A percentile compares a stretch with the other conserved stretches of the same genome.
Evolutionary conservation across 2,888 invertebrate species (phyloP).

Genomic region (Lycaena phlaeas): DNA sequence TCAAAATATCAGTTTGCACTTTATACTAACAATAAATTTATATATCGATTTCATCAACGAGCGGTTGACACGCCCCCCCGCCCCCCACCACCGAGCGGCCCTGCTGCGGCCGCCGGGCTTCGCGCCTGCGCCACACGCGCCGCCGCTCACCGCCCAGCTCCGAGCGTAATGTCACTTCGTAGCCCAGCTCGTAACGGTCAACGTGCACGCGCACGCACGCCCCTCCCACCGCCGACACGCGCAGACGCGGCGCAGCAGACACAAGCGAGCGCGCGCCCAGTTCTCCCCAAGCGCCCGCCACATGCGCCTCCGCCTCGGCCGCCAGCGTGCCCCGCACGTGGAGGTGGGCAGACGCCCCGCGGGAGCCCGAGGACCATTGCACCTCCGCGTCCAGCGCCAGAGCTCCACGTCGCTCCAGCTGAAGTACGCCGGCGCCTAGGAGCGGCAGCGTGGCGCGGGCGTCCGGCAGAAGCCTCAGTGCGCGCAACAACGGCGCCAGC

Average conservation of each 20-base stretch:
- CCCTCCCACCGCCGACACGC: conserved; percentile 32
- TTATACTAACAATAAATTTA: no score
- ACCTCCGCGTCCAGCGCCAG: conserved; percentile 27
- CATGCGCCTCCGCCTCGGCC: conserved; percentile 18
- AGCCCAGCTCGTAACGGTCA: conserved; percentile 17
- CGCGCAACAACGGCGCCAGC: conserved; percentile 41
- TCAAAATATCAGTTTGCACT: no score
- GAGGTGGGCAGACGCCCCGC: conserved; percentile 29
- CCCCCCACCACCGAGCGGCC: not conserved
- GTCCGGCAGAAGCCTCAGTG: conserved; percentile 17
- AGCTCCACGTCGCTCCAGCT: conserved; percentile 16
- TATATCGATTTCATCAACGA: no score
- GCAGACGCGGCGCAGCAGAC: conserved; percentile 28
- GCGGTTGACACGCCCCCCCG: not conserved
- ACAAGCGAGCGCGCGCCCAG: conserved; percentile 18
- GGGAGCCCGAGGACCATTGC: conserved; percentile 28
- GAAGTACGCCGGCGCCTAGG: conserved; percentile 22
- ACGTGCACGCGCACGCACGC: conserved; percentile 43
- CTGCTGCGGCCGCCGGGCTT: not conserved
- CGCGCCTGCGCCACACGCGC: conserved; percentile 17
- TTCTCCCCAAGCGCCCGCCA: conserved; percentile 12
- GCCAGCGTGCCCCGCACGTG: conserved; percentile 19
- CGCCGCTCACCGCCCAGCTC: conserved; percentile 9
- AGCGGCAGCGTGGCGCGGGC: conserved; percentile 17
- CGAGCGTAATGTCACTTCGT: conserved; percentile 11